These are phyloP conservation scores for Larimichthys crocea DNA, from an alignment of 2,113 vertebrate species.

Conservation along the genomic window DNA sequence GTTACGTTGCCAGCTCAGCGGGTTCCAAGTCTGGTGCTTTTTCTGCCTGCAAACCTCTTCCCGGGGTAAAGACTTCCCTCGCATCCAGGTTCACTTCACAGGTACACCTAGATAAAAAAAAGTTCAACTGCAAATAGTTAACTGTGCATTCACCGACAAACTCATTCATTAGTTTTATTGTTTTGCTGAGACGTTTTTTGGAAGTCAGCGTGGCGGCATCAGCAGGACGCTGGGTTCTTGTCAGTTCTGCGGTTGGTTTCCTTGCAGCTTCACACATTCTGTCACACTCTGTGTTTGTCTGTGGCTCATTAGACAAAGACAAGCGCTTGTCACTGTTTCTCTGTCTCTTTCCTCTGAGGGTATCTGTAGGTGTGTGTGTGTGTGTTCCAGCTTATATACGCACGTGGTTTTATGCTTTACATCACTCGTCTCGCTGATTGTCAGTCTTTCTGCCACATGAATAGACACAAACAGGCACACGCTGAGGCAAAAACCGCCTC, in stretches of 20 bases:
- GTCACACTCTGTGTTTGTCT: slow-evolving; percentile 20
- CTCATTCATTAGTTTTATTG: background rate
- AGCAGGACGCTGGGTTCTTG: background rate
- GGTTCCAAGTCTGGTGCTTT: too few species aligned
- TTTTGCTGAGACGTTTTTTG: background rate
- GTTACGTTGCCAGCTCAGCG: too few species aligned
- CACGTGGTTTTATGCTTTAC: background rate
- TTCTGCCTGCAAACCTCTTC: too few species aligned
- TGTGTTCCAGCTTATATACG: background rate
- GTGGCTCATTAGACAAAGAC: slow-evolving; percentile 25
- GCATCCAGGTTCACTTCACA: too few species aligned
- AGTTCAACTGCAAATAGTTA: background rate
- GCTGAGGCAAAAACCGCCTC: background rate
- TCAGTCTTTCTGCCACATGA: background rate
- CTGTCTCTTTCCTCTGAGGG: background rate
- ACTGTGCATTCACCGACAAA: too few species aligned
- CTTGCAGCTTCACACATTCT: background rate
- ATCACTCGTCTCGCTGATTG: slow-evolving; percentile 11
- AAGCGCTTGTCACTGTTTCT: background rate
- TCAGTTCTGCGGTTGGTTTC: background rate
- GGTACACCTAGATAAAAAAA: too few species aligned
- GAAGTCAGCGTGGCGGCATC: background rate
- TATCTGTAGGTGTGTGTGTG: background rate
- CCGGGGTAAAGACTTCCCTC: too few species aligned
- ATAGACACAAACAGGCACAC: background rate